These are phyloP conservation scores for Dynastes tityus DNA, from an alignment of 2,888 invertebrate species.

Conservation along the genomic window DNA sequence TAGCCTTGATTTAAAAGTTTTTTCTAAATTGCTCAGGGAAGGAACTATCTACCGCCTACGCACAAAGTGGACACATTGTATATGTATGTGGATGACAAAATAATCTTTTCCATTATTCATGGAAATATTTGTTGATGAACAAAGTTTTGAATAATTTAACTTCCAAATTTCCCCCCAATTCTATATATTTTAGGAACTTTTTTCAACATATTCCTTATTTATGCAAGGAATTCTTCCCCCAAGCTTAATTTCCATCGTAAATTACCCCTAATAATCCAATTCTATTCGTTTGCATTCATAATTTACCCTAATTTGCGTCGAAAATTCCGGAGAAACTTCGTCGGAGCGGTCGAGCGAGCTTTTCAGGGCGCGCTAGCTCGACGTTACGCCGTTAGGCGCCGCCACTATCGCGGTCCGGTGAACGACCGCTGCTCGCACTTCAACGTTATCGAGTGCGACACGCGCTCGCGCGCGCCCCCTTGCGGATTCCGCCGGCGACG, in stretches of 20 bases:
- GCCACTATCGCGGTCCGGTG: constrained; percentile 56
- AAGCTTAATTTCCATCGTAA: constrained; percentile 15
- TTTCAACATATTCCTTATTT: background rate
- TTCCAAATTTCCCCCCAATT: no score
- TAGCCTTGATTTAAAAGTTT: no score
- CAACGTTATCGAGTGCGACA: constrained; percentile 31
- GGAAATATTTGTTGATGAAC: no score
- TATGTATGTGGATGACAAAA: no score
- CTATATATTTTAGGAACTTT: background rate
- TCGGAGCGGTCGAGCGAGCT: background rate
- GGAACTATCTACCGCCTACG: no score
- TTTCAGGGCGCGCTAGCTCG: constrained; percentile 39
- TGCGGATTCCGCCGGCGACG: constrained; percentile 56
- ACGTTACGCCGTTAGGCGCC: constrained; percentile 44
- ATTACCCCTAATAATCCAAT: background rate
- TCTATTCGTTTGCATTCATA: background rate
- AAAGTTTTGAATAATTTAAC: no score
- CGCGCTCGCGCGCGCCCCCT: constrained; percentile 59
- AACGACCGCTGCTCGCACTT: constrained; percentile 58
- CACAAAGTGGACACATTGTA: no score
- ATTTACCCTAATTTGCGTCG: background rate
- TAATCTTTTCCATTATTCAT: no score
- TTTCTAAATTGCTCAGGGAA: no score
- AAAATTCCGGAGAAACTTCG: constrained; percentile 17
- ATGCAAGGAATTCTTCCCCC: background rate